phyloP scores from a whole-genome alignment of 2,888 invertebrate species.

The Drymonia ruficornis region DNA sequence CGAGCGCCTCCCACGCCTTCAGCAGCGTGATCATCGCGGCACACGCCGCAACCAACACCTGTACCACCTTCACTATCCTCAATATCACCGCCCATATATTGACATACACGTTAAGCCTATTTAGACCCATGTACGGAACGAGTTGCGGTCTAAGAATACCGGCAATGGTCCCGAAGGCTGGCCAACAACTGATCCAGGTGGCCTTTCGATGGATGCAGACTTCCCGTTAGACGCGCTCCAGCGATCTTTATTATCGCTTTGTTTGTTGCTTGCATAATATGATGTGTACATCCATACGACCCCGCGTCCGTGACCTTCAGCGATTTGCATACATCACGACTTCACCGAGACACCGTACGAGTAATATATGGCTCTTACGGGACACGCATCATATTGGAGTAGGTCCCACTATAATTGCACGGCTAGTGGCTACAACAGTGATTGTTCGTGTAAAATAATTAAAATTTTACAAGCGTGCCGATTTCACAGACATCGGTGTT shows the following conservation, averaged over 20 bases:
- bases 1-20: slow-evolving; percentile 57
- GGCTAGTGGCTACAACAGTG: too few species aligned
- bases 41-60: slow-evolving; percentile 4
- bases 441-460: background rate
- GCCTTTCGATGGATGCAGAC: slow-evolving; percentile 16
- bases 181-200: slow-evolving; percentile 23
- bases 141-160: background rate
- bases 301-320: slow-evolving; percentile 24
- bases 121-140: slow-evolving; percentile 11
- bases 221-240: slow-evolving; percentile 40
- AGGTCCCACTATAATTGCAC: too few species aligned
- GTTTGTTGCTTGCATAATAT: slow-evolving; percentile 29
- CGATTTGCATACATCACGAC: slow-evolving; percentile 4
- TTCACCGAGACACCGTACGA: slow-evolving; percentile 4
- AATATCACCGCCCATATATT: background rate
- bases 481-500: background rate
- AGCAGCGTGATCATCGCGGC: slow-evolving; percentile 58
- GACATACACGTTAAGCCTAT: slow-evolving; percentile 1
- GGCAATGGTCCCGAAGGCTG: slow-evolving; percentile 12
- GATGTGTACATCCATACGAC: slow-evolving; percentile 11
- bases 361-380: slow-evolving; percentile 1
- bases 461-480: background rate
- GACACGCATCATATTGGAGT: background rate
- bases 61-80: background rate
- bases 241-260: slow-evolving; percentile 39